A percentile compares a stretch with the other conserved stretches of the same genome.
Evolutionary conservation across 1,140 invertebrate genomes (phyloP).

Genomic region (Neuroterus valhalla): DNA sequence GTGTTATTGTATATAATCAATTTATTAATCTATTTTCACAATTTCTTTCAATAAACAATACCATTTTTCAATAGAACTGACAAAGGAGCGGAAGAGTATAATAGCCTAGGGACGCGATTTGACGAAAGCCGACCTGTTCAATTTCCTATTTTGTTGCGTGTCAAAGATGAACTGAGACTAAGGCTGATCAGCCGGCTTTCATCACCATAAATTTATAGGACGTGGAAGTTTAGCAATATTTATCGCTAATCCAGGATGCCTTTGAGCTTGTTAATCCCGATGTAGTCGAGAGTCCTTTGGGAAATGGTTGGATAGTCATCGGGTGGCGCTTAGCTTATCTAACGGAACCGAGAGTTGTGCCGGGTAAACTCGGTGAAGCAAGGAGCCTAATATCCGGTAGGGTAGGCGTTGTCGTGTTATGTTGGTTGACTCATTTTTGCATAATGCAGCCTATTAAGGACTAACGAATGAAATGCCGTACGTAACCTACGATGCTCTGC

Average conservation of each 20-base stretch:
- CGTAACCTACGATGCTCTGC: slow-evolving; percentile 51
- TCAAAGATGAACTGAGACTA: too few relatives aligned
- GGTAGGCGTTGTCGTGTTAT: too few relatives aligned
- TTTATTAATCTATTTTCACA: too few relatives aligned
- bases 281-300: slow-evolving; percentile 18
- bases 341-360: slow-evolving; percentile 35
- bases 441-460: slow-evolving; percentile 67
- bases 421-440: slow-evolving; percentile 62
- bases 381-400: slow-evolving; percentile 54
- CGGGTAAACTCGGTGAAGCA: slow-evolving; percentile 7
- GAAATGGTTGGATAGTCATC: slow-evolving; percentile 36
- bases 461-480: slow-evolving; percentile 64
- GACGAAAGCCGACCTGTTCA: too few relatives aligned
- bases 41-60: too few relatives aligned
- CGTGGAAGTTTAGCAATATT: neutral
- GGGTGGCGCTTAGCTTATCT: slow-evolving; percentile 40
- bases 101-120: neutral
- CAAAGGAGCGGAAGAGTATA: neutral
- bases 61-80: neutral
- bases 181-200: too few relatives aligned
- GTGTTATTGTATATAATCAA: too few relatives aligned
- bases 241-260: neutral
- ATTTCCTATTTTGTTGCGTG: too few relatives aligned
- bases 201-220: too few relatives aligned
- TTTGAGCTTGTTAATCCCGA: neutral